A percentile compares a stretch with the other conserved stretches of the same genome.
These are phyloP conservation scores for Pelochelys cantorii DNA, from an alignment of 2,797 vertebrate species.

Conservation along the genomic window DNA sequence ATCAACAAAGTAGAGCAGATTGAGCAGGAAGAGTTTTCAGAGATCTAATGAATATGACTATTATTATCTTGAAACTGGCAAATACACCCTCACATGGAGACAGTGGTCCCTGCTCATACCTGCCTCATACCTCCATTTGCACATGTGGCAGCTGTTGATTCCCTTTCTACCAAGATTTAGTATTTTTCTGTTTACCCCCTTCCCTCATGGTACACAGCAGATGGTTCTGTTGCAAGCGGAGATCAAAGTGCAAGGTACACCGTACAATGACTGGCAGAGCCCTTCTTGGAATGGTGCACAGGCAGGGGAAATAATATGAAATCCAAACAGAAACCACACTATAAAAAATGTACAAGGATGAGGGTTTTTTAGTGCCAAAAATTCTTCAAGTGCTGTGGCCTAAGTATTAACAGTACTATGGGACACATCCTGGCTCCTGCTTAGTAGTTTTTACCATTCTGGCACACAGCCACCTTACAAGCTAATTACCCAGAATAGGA, in stretches of 20 bases:
- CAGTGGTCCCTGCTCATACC: fast-evolving
- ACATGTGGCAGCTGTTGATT: not conserved
- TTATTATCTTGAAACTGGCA: not conserved
- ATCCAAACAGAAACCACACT: not conserved
- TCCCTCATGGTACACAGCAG: not conserved
- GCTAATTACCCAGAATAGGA: fast-evolving
- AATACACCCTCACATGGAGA: not conserved
- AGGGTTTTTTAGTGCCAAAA: not conserved
- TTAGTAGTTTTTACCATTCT: not conserved
- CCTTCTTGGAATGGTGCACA: not conserved
- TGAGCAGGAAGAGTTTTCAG: not conserved
- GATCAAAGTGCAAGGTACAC: not conserved
- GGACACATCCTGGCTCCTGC: not conserved
- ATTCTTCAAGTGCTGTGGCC: not conserved
- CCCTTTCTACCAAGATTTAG: not conserved
- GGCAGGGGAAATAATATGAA: not conserved
- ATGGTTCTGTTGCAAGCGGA: not conserved
- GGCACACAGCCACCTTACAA: not conserved
- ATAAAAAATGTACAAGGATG: not conserved
- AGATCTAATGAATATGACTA: not conserved
- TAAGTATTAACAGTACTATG: not conserved
- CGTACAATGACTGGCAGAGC: not conserved
- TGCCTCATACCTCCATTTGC: not conserved
- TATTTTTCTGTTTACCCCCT: not conserved
- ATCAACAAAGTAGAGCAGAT: not conserved